These are phyloP conservation scores for Syncerus caffer DNA, from an alignment of 2,797 vertebrate genomes.

Conservation along the genomic window DNA sequence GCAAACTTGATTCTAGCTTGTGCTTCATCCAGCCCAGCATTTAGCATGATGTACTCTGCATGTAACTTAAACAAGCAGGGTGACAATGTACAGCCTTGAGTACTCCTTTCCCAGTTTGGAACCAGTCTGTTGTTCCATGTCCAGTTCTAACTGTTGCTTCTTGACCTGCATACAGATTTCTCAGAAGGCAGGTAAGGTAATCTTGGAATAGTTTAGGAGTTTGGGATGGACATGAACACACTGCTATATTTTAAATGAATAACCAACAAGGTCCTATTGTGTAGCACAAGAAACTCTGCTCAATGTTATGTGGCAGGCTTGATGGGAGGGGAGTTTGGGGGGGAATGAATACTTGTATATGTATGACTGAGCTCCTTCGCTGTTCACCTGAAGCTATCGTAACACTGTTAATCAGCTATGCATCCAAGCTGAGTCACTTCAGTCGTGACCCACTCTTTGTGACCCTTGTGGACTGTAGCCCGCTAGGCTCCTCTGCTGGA, in stretches of 20 bases:
- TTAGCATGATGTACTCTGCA: neutral
- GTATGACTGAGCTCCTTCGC: neutral
- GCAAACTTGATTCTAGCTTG: neutral
- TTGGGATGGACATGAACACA: neutral
- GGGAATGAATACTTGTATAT: neutral
- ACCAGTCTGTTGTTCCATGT: neutral
- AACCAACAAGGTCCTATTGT: neutral
- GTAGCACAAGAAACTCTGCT: neutral
- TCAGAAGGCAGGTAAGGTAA: neutral
- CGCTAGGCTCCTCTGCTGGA: neutral
- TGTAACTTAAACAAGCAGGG: neutral
- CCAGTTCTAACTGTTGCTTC: neutral
- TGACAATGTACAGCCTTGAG: neutral
- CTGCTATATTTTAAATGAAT: neutral
- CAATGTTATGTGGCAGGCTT: neutral
- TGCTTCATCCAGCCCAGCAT: neutral
- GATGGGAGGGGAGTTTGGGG: neutral
- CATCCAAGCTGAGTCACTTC: neutral
- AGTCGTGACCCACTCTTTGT: neutral
- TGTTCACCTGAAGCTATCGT: rapidly evolving
- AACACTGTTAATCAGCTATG: neutral
- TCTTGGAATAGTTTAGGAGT: neutral
- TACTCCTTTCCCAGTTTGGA: neutral
- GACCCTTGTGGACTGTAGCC: neutral
- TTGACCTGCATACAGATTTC: neutral